Percentiles rank a stretch among this genome's conserved stretches.
phyloP scores from a whole-genome alignment of 2,888 invertebrate genomes.

The Ptychoptera albimana region DNA sequence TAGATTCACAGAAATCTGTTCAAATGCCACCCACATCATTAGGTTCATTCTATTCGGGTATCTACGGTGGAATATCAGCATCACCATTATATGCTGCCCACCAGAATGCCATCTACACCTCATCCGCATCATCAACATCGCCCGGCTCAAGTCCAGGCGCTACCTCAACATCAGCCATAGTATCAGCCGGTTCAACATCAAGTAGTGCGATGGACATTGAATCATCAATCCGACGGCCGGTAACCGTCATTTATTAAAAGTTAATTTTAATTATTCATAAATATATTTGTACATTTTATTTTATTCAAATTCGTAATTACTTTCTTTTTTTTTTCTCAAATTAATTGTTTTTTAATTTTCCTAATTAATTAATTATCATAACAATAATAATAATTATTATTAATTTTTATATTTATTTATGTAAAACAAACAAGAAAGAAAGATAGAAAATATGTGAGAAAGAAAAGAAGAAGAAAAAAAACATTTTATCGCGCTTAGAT shows the following conservation, averaged over 20 bases:
- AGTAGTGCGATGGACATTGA: conserved; percentile 25
- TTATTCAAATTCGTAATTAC: not conserved
- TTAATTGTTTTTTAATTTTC: not conserved
- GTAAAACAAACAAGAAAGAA: no score
- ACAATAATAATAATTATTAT: no score
- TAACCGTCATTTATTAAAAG: conserved; percentile 28
- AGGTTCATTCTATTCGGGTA: conserved; percentile 30
- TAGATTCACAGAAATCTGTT: conserved; percentile 26
- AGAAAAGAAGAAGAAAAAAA: no score
- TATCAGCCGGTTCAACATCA: conserved; percentile 11
- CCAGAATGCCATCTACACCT: conserved; percentile 28
- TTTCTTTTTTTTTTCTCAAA: not conserved
- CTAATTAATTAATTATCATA: no score
- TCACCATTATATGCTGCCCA: conserved; percentile 29
- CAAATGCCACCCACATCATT: conserved; percentile 28
- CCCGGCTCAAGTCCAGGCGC: conserved; percentile 29
- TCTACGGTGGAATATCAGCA: conserved; percentile 29
- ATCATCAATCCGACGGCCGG: conserved; percentile 28
- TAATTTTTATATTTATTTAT: no score
- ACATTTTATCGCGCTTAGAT: no score
- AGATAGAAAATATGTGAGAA: no score
- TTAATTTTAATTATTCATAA: not conserved
- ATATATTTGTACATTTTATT: not conserved
- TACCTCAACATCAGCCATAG: conserved; percentile 8
- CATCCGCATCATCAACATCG: conserved; percentile 26